Evolutionary conservation across 2,888 invertebrate genomes (phyloP), one percentile per base, ranked within the genome.

Genomic region (Drosophila sordidapex): DNA sequence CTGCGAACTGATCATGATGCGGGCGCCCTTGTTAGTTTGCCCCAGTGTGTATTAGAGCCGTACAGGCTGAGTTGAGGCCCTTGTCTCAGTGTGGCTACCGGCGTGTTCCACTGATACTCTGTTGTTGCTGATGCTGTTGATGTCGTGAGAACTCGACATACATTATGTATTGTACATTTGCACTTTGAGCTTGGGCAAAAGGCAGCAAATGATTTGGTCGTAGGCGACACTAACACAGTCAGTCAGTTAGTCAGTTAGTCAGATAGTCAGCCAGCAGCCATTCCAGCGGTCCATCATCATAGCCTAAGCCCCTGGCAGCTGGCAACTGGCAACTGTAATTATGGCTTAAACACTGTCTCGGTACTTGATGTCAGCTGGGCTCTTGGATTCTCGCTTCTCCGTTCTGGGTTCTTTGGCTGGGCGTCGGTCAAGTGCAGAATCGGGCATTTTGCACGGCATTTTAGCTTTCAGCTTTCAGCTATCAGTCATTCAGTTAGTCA

Each of bases 401-500:
- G 52, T 65, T 51, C 53, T 58, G 51, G 46, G 54, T 48, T 58
- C 62, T 75, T 68, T 67, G 58, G 70, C 66, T 69, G 76, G 65
- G 69, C 70, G 69, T 43, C 87, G 87, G 85, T 87, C 85, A 86
- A 86, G 85, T 86, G 88, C 79, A 79, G 82, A 86, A 87, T 82
- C 79, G 79, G 68, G 54, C 78, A 82, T 84, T 84, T 75, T 74
- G 75, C 68, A 72, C 78, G 78, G 77, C 80, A 82, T 73, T 86
- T 83, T 74, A 79, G 77, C 70, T 80, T 81, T 76, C 80, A 79
- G 77, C 70, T 80, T 81, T 76, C 80, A 87, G 74, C 87, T 84
- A 86, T 86, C 89, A 84, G 74, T 84, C 85, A 87, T 82, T 89
- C 79, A 77, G 89, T 86, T 87, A 84, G 89, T 89, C 86, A 89